Conservation (phyloP, 2,113 vertebrate species). For the Rhinolophus sinicus region DNA sequence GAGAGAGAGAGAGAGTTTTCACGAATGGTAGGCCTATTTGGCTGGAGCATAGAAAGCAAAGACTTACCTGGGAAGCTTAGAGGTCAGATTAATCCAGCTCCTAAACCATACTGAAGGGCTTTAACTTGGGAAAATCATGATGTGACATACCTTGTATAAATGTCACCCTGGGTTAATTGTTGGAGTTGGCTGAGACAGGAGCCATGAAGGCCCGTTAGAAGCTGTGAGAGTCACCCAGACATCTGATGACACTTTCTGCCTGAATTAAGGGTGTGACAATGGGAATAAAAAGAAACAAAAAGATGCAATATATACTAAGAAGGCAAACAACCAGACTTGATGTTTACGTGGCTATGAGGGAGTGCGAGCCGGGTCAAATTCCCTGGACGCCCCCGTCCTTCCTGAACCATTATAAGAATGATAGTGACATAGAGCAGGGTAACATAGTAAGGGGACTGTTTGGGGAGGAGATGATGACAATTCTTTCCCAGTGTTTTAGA, state of each 20-base stretch:
- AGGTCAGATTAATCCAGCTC: neutral
- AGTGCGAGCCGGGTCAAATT: neutral
- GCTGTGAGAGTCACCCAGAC: neutral
- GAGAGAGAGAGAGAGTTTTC: too few species aligned
- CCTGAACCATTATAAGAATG: rapidly evolving
- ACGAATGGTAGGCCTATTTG: neutral
- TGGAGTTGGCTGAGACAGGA: neutral
- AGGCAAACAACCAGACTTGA: neutral
- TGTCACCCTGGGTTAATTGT: neutral
- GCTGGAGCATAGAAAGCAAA: neutral
- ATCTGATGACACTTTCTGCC: neutral
- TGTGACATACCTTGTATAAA: neutral
- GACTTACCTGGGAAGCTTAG: neutral
- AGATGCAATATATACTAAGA: neutral
- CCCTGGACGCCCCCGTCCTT: neutral
- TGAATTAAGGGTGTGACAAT: neutral
- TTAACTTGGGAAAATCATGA: too few species aligned
- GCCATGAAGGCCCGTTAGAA: neutral
- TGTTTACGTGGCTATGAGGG: neutral
- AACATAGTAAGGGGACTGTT: neutral
- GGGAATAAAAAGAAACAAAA: neutral
- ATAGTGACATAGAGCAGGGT: too few species aligned
- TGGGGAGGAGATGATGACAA: neutral
- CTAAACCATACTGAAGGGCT: neutral
- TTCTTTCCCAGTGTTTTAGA: neutral